Evolutionary conservation across 2,888 invertebrate genomes (phyloP), one percentile per base, ranked within the genome.

Genomic region (Trachelus iudaicus): DNA sequence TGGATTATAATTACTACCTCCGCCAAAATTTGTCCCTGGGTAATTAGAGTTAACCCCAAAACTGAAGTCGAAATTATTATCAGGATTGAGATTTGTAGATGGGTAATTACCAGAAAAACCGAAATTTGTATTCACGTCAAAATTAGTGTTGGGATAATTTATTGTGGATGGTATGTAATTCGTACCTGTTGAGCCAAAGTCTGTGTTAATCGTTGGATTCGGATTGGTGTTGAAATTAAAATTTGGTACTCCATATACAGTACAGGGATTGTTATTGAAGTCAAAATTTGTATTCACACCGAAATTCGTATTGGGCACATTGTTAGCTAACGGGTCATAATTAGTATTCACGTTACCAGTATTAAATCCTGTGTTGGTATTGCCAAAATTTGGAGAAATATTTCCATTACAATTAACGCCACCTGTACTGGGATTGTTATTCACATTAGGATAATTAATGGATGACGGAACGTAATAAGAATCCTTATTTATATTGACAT

Each of bases 21-120:
- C 33, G 4, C 12, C 73, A 68, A 73, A 73, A 11, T 15, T 15
- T 30, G 69, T 69, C 1, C 13, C 13, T 11, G 78, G 78, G 76
- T 75, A 75, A 11, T 79, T 79, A 69, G 71, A 77, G 71, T 76
- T 77, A 34, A 73, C 77, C 11, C 75, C 79, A 56, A 69, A 34
- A 68, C 77, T 34, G 0, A 37, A 75, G 75, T 76, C 79, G 69
- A 69, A 77, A 73, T 82, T 74, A n/a, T 74, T n/a, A 35, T 76
- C 75, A 23, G 37, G 69, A 71, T 78, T 76, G n/a, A 76, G 75
- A 69, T 31, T 15, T 69, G 78, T 73, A 12, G 73, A 37, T 11
- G 81, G 81, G 77, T 79, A 76, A 40, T 37, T 73, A 31, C 68
- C 74, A 15, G 40, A 15, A 6, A 40, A 15, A 40, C 40, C 40